Base-by-base conservation (phyloP, 92 coral and sea anemone species). In the Parazoanthus swiftii region DNA sequence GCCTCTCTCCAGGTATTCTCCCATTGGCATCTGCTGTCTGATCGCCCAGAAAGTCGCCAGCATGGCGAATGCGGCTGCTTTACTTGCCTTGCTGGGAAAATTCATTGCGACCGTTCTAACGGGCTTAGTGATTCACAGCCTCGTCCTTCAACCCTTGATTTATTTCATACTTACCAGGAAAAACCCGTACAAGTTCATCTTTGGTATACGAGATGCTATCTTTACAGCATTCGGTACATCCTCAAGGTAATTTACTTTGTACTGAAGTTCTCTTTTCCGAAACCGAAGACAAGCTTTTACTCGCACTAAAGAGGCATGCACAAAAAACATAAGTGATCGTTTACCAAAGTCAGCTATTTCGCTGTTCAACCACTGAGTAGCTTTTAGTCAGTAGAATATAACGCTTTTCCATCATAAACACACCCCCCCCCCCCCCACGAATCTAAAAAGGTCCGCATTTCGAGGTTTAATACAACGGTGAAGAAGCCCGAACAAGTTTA, bases 181-280 rank as follows among this genome's bases (percentile, higher is more conserved):
- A 66, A 89, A 89, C 42, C 91, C 91, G 10, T 89, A 74, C 77
- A 82, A 59, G 88, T 89, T 89, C 54, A 74, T 89, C 11, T 58
- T 81, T 58, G 91, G 91, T 10, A 66, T 89, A 6, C 56, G 91
- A 71, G 91, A 80, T 25, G 91, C 91, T 33, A 86, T 89, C 76
- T 42, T 89, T n/a, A 89, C 91, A 37, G 91, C 91, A 39, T 89
- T 89, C 75, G 91, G 91, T 43, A 81, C 86, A 36, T 77, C 88
- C 66, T 89, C 91, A 59, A 89, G 91, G 91, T 89, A 58, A 74
- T 5, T 8, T 35, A 73, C 33, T 29, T 29, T 29, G 33, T 29
- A 29, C 33, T 29, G 33, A 29, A 29, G 33, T 29, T 29, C 33
- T 29, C 33, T 29, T 29, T 29, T 29, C 33, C 33, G 33, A 29